Base-by-base conservation (phyloP, 2,797 vertebrate species). In the Arnoldichthys spilopterus region DNA sequence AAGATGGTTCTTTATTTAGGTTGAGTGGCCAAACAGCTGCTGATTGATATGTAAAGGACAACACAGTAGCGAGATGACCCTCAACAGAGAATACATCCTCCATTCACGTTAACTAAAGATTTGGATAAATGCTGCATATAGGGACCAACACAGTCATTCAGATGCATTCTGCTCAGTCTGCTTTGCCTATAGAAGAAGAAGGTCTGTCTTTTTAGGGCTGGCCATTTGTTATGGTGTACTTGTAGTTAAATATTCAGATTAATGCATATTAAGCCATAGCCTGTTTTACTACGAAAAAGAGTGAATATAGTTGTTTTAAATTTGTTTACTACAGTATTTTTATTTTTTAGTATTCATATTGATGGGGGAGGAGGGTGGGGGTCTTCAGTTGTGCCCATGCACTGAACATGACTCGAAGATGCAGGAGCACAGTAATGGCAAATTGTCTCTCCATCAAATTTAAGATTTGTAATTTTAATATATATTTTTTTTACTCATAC, bases 1-100 rank as follows among this genome's bases (percentile, higher is more conserved):
- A 47, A 66, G 12, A 43, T 56, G 59, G 37, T 54, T 69, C 58
- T 54, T 64, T 47, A 71, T 51, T 71, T 15, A 43, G 7, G 47
- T 51, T 45, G 22, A 70, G 30, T 74, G 59, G 43, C 26, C 59
- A 67, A 24, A 74, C 59, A 47, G 43, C 54, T 72, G 75, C 66
- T 72, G 53, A 62, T 59, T 78, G 56, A 72, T 77, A 74, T 74
- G 58, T 74, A 74, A 45, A 80, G 30, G 32, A 45, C 1, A 6
- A 22, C 26, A 61, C 26, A n/a, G 54, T 37, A 49, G 47, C 16
- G 28, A 34, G 40, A 49, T 22, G 63, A 30, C 54, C 40, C 66
- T 70, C 30, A 11, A n/a, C n/a, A 24, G 20, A 18, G 56, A 61
- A 54, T 69, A 59, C 58, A 77, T 16, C 49, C 53, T 74, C 24